Percentiles rank a stretch among this genome's conserved stretches.
phyloP scores from a whole-genome alignment of 2,797 vertebrate genomes.

The Emys orbicularis region DNA sequence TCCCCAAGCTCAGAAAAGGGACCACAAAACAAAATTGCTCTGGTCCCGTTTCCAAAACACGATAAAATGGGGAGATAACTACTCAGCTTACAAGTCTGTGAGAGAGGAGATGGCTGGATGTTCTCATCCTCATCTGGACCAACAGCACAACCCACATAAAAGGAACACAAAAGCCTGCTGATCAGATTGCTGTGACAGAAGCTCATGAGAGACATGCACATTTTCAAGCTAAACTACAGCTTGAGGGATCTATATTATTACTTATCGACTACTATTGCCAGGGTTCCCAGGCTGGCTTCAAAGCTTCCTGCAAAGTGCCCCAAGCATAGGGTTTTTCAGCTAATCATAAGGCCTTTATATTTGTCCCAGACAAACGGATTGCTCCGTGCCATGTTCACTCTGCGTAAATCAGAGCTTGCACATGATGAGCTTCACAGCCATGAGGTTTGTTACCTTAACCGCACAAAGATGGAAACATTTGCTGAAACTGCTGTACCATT shows the following conservation, averaged over 20 bases:
- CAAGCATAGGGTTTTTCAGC: slow-evolving; percentile 49
- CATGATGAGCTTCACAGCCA: slow-evolving; percentile 72
- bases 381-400: slow-evolving; percentile 41
- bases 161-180: slow-evolving; percentile 70
- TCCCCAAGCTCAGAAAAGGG: neutral
- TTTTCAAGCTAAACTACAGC: slow-evolving; percentile 67
- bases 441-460: slow-evolving; percentile 69
- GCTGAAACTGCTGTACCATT: slow-evolving; percentile 63
- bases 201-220: slow-evolving; percentile 67
- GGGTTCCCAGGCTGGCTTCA: slow-evolving; percentile 75
- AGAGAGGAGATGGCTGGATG: slow-evolving; percentile 70
- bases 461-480: slow-evolving; percentile 59
- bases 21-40: slow-evolving; percentile 45
- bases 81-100: slow-evolving; percentile 56
- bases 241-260: slow-evolving; percentile 77
- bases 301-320: slow-evolving; percentile 55
- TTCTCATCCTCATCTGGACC: slow-evolving; percentile 72
- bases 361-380: slow-evolving; percentile 62
- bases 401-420: slow-evolving; percentile 34
- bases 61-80: slow-evolving; percentile 39
- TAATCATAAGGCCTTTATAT: slow-evolving; percentile 55
- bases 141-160: slow-evolving; percentile 75
- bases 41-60: slow-evolving; percentile 3
- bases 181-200: slow-evolving; percentile 74
- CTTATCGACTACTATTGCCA: slow-evolving; percentile 70